Percentiles rank a stretch among this genome's conserved stretches.
These are phyloP conservation scores for Seriola aureovittata DNA, from an alignment of 2,113 vertebrate genomes.

Conservation along the genomic window DNA sequence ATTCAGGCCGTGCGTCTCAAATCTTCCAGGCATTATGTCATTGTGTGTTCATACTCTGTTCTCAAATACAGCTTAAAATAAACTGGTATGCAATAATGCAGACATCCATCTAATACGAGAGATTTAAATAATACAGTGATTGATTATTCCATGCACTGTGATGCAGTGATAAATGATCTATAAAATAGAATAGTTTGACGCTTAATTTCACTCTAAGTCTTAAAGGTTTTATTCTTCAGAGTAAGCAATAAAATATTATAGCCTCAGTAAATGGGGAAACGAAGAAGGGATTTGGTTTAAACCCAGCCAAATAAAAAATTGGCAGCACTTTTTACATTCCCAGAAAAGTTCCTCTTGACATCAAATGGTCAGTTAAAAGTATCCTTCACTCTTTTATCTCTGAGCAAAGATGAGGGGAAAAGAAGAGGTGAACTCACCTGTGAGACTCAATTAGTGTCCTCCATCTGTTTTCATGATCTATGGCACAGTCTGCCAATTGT, in stretches of 20 bases:
- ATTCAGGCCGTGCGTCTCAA: background rate
- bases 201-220: background rate
- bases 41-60: background rate
- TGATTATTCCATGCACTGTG: background rate
- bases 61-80: background rate
- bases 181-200: background rate
- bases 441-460: slow-evolving; percentile 30
- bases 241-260: slow-evolving; percentile 4
- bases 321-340: slow-evolving; percentile 17
- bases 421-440: slow-evolving; percentile 1
- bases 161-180: slow-evolving; percentile 12
- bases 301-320: slow-evolving; percentile 28
- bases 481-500: slow-evolving; percentile 14
- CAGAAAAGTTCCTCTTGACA: slow-evolving; percentile 14
- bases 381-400: slow-evolving; percentile 8
- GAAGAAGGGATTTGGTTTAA: background rate
- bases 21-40: background rate
- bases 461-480: slow-evolving; percentile 48
- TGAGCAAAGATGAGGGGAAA: slow-evolving; percentile 4
- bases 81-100: background rate
- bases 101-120: background rate
- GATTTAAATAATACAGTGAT: background rate
- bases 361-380: slow-evolving; percentile 8
- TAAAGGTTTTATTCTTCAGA: slow-evolving; percentile 7
- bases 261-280: slow-evolving; percentile 6